Conservation (phyloP, 2,797 vertebrate species). For the Mormyrops boulengeri region DNA sequence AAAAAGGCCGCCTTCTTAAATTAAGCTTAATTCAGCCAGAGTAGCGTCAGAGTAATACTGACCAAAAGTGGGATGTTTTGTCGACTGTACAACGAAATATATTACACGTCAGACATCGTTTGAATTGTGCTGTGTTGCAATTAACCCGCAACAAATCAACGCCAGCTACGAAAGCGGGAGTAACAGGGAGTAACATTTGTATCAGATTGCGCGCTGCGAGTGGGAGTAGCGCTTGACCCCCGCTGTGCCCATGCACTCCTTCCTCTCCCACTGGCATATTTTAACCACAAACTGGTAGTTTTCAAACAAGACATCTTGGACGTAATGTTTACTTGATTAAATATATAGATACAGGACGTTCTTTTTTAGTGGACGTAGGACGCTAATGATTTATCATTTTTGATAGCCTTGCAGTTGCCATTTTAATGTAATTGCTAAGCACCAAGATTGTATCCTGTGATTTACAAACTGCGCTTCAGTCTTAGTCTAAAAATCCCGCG, state of each 20-base stretch:
- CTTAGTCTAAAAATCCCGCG: neutral
- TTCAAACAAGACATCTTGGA: constrained; percentile 48
- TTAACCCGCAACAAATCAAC: constrained; percentile 26
- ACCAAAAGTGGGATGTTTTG: neutral
- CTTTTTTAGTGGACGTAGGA: neutral
- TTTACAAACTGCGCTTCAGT: neutral
- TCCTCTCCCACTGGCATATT: constrained; percentile 26
- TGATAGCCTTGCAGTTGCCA: neutral
- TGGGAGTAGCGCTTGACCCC: constrained; percentile 35
- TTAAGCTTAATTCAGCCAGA: neutral
- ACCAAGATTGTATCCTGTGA: neutral
- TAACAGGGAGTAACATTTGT: neutral
- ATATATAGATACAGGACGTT: constrained; percentile 2
- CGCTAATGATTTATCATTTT: neutral
- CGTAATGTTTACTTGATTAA: constrained; percentile 36
- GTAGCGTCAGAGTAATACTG: neutral
- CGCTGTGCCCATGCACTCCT: constrained; percentile 22
- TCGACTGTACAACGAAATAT: neutral
- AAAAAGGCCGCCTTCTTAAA: neutral
- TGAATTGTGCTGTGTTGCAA: constrained; percentile 21
- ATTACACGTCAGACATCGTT: neutral
- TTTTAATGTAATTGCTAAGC: neutral
- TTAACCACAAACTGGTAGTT: constrained; percentile 41
- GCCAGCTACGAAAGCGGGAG: constrained; percentile 7
- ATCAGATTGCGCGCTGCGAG: constrained; percentile 12